These are phyloP conservation scores for Drosophila pseudotalamancana DNA, from an alignment of 2,888 invertebrate species.

Conservation along the genomic window DNA sequence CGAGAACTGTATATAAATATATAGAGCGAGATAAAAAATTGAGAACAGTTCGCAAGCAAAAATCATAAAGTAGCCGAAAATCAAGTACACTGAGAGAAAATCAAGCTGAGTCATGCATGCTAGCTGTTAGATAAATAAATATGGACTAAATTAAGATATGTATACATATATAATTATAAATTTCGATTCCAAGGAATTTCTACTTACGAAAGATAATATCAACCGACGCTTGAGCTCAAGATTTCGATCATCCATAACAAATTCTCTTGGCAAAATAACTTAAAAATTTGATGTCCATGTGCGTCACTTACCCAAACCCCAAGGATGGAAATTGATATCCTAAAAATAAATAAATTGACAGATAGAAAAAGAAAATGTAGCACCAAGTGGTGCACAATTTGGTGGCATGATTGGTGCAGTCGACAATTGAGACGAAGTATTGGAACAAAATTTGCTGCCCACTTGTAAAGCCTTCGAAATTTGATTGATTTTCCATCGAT, in stretches of 20 bases:
- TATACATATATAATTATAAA: background rate
- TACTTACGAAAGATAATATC: too few relatives aligned
- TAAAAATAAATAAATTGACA: background rate
- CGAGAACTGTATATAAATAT: background rate
- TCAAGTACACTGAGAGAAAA: background rate
- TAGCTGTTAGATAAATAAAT: too few relatives aligned
- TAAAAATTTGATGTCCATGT: too few relatives aligned
- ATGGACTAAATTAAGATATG: background rate
- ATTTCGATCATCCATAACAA: too few relatives aligned
- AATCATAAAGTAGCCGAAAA: background rate
- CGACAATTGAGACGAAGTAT: background rate
- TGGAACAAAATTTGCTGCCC: slow-evolving; percentile 5
- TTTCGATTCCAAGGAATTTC: too few relatives aligned
- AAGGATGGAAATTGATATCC: background rate
- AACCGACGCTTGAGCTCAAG: too few relatives aligned
- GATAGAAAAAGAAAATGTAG: too few relatives aligned
- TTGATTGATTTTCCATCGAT: slow-evolving; percentile 37
- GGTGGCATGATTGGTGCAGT: background rate
- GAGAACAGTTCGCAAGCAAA: background rate
- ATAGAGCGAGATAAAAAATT: slow-evolving; percentile 12
- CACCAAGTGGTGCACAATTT: background rate
- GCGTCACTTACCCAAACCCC: too few relatives aligned
- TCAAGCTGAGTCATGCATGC: too few relatives aligned
- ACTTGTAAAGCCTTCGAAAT: slow-evolving; percentile 4
- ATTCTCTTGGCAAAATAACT: too few relatives aligned